phyloP scores from a whole-genome alignment of 1,140 invertebrate species.

The Stenopsyche tienmushanensis region DNA sequence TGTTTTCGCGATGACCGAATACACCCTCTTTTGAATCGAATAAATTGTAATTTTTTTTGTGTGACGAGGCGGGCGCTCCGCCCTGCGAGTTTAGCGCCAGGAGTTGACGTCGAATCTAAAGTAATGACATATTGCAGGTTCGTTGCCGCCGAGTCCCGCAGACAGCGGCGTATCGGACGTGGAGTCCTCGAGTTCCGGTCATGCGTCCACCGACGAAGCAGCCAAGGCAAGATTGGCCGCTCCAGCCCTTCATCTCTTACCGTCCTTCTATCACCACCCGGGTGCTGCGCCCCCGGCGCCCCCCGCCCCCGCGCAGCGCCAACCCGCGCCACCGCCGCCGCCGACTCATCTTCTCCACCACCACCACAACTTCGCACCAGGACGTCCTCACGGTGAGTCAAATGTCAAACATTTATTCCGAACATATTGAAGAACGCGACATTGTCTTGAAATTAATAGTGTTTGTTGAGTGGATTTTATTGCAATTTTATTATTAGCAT shows the following conservation, averaged over 20 bases:
- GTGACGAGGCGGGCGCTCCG: too few relatives aligned
- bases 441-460: too few relatives aligned
- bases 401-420: too few relatives aligned
- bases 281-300: constrained; percentile 47
- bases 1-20: background rate
- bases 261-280: constrained; percentile 36
- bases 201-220: constrained; percentile 83
- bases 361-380: constrained; percentile 47
- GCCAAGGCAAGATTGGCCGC: constrained; percentile 59
- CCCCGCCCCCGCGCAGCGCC: constrained; percentile 9
- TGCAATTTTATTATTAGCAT: background rate
- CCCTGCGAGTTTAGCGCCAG: too few relatives aligned
- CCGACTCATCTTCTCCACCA: constrained; percentile 54
- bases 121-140: too few relatives aligned
- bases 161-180: constrained; percentile 97
- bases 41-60: too few relatives aligned
- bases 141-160: constrained; percentile 93
- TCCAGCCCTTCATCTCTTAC: constrained; percentile 56
- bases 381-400: constrained; percentile 50
- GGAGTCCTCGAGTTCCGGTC: constrained; percentile 89
- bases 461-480: too few relatives aligned
- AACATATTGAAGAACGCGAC: too few relatives aligned
- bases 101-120: too few relatives aligned
- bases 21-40: too few relatives aligned
- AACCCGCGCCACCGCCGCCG: constrained; percentile 22